Evolutionary conservation across 2,888 invertebrate genomes (phyloP).

Genomic region (Teleiodes luculella): DNA sequence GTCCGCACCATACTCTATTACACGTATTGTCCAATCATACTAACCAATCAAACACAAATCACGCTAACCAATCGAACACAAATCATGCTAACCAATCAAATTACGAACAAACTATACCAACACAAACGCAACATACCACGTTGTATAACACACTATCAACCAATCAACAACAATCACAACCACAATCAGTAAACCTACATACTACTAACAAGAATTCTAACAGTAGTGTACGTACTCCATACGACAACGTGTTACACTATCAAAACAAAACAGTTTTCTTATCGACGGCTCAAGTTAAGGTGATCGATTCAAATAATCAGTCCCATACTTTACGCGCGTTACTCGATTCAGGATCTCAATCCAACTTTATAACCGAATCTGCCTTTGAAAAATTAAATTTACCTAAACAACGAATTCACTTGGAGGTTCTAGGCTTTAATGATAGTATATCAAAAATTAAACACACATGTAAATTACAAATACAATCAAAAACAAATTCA

Average conservation of each 20-base stretch:
- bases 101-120: background rate
- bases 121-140: background rate
- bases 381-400: conserved; percentile 3
- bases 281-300: conserved; percentile 12
- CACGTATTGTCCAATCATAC: background rate
- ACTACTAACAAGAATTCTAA: background rate
- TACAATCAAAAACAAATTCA: background rate
- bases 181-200: background rate
- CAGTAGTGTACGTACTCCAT: background rate
- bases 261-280: background rate
- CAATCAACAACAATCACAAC: background rate
- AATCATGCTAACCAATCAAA: background rate
- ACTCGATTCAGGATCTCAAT: conserved; percentile 1
- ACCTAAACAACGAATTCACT: conserved; percentile 13
- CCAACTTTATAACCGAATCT: background rate
- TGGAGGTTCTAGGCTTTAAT: conserved; percentile 1
- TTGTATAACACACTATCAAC: background rate
- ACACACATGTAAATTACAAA: background rate
- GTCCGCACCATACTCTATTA: background rate
- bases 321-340: conserved; percentile 7
- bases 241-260: background rate
- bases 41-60: no score
- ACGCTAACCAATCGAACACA: background rate
- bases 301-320: conserved; percentile 10
- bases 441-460: background rate